Base-by-base conservation (phyloP, 1,140 invertebrate genomes). In the Solenopsis invicta region DNA sequence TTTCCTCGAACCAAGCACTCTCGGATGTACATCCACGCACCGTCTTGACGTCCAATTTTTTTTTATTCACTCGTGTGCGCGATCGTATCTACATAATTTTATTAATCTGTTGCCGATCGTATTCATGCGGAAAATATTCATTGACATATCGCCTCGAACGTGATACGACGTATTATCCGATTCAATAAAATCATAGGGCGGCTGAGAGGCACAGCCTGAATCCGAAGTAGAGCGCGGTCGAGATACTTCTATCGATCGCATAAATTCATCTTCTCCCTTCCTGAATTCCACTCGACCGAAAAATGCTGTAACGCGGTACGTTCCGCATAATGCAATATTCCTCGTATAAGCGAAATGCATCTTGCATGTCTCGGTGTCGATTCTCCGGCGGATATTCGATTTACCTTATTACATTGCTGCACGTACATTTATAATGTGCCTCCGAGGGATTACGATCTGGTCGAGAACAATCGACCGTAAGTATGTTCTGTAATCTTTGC, bases 201-300 rank as follows among this genome's bases (percentile, higher is more conserved):
- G 67, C 69, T 21, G 48, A 69, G 50, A 16, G 34, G 52, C 50
- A n/a, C 13, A 50, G 54, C 18, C 61, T 24, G 72, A 76, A 66
- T 78, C 61, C 59, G 72, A 61, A 75, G 69, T 61, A 61, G 80
- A 85, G 61, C 61, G 45, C 74, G 59, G 74, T 78, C 82, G 82
- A 52, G 82, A 85, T 85, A 64, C 72, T 52, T 52, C 74, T 74
- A 78, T 78, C 82, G 82, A 85, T 77, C 82, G 82, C 72, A 85
- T 85, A 77, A 77, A 85, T 85, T 78, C 74, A 85, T 85, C 82
- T 85, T 85, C 74, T 78, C 72, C 48, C 82, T 78, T 85, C 82
- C 59, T 64, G 72, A 56, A 85, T 76, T 64, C 48, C 48, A 78
- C 59, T 85, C 74, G 82, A 78, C 82, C 62, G 72, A 76, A 76